Evolutionary conservation across 1,140 invertebrate genomes (phyloP), one percentile per base, ranked within the genome.

Genomic region (Heliothis virescens): DNA sequence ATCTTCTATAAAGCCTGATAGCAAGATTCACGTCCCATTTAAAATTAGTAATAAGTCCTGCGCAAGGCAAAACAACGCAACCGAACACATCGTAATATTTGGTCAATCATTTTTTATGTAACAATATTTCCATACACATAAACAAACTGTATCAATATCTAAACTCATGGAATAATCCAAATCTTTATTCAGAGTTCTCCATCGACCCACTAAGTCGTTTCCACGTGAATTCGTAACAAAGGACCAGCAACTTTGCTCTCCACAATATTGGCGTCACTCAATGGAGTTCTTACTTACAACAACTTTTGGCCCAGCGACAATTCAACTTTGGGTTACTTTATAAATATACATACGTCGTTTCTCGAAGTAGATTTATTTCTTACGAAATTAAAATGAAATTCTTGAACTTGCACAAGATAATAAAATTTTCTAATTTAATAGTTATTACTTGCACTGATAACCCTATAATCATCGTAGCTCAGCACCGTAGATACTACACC

Each of bases 141-240:
- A 63, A 47, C 13, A 63, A 57, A 57, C 16, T 11, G 21, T 59
- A 59, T 53, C 52, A 53, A 13, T 53, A 53, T 12, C 3, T 10
- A 59, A 59, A 21, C 26, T 47, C 11, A 13, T 10, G n/a, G n/a
- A 5, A 57, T 7, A n/a, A 16, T 18, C 2, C 62, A 65, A 48
- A 47, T 65, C 62, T 65, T 48, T 48, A 65, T 41, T 48, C 34
- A 47, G 47, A 65, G 62, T 48, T 63, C 7, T 41, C 34, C 15
- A 65, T 48, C 62, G 62, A 65, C 18, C 34, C 11, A 10, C 41
- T 48, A 48, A 47, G 34, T 47, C 62, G 62, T 41, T 65, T 65
- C 62, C 62, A 65, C 62, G 62, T 65, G 62, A 65, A 18, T 65
- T 65, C 62, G 4, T 48, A 16, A 65, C 62, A 65, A 65, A 65